Percentiles rank a stretch among this genome's conserved stretches.
Evolutionary conservation across 2,888 invertebrate genomes (phyloP).

Genomic region (Acanthopleura granulata): DNA sequence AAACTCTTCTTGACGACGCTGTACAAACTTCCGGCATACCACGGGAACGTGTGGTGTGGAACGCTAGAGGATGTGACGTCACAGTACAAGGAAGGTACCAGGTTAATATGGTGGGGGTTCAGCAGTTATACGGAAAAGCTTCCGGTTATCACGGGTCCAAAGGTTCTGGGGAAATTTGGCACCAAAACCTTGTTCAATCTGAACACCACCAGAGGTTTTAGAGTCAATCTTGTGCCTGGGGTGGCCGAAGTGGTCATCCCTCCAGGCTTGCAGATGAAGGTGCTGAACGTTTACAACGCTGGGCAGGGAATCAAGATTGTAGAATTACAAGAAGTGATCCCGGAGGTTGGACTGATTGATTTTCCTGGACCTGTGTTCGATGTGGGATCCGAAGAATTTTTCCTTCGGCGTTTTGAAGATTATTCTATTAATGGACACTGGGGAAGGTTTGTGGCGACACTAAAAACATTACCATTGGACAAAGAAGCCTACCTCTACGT

Average conservation of each 20-base stretch:
- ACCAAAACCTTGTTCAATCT: background rate
- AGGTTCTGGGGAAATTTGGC: background rate
- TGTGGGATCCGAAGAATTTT: conserved; percentile 6
- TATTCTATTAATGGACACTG: background rate
- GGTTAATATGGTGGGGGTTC: conserved; percentile 6
- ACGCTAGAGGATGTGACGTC: background rate
- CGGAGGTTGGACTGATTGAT: background rate
- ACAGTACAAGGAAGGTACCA: background rate
- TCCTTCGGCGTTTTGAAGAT: background rate
- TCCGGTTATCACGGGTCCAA: background rate
- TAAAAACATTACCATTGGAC: background rate
- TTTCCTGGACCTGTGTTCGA: background rate
- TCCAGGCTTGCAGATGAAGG: background rate
- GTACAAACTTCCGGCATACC: background rate
- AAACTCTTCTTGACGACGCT: conserved; percentile 7
- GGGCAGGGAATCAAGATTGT: background rate
- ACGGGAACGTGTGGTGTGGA: background rate
- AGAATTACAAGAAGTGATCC: background rate
- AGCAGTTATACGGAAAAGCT: background rate
- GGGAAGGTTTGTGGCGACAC: background rate
- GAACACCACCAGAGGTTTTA: background rate
- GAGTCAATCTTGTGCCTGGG: background rate
- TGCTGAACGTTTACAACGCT: background rate
- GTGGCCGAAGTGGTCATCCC: background rate
- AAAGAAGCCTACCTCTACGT: background rate